Percentiles rank a stretch among this genome's conserved stretches.
Evolutionary conservation across 2,797 vertebrate species (phyloP).

Genomic region (Cynopterus sphinx): DNA sequence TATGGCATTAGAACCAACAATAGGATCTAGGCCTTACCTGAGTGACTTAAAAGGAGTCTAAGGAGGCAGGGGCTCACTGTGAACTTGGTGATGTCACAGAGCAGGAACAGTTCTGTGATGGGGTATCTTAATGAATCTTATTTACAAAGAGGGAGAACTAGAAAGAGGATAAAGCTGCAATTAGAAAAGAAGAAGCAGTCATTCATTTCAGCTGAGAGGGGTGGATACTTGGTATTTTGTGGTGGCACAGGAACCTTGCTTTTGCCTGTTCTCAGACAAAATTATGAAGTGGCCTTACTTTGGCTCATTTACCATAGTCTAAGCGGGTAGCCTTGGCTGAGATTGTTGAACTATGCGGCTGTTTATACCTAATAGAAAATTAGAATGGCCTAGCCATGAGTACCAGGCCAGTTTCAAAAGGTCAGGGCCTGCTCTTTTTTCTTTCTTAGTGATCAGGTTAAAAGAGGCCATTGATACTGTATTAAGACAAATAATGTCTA

Average conservation of each 20-base stretch:
- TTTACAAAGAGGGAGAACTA: not conserved
- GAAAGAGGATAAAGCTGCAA: not conserved
- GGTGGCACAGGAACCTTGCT: not conserved
- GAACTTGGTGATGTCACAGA: not conserved
- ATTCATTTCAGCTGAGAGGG: not conserved
- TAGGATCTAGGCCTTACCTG: not conserved
- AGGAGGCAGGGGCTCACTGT: not conserved
- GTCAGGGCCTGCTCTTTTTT: not conserved
- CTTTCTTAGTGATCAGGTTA: not conserved
- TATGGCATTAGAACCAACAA: not conserved
- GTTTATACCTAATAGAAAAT: not conserved
- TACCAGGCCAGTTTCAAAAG: not conserved
- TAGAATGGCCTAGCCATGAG: not conserved
- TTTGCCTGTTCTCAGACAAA: not conserved
- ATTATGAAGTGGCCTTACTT: not conserved
- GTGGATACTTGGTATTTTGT: not conserved
- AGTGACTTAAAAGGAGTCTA: not conserved
- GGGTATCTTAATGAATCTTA: not conserved
- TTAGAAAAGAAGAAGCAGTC: not conserved
- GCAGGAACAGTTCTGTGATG: not conserved
- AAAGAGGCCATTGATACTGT: not conserved
- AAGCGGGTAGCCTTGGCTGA: not conserved
- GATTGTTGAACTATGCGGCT: not conserved
- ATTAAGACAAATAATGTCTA: not conserved
- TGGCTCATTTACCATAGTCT: not conserved